Conservation (phyloP, 2,797 vertebrate genomes). For the Pitangus sulphuratus region DNA sequence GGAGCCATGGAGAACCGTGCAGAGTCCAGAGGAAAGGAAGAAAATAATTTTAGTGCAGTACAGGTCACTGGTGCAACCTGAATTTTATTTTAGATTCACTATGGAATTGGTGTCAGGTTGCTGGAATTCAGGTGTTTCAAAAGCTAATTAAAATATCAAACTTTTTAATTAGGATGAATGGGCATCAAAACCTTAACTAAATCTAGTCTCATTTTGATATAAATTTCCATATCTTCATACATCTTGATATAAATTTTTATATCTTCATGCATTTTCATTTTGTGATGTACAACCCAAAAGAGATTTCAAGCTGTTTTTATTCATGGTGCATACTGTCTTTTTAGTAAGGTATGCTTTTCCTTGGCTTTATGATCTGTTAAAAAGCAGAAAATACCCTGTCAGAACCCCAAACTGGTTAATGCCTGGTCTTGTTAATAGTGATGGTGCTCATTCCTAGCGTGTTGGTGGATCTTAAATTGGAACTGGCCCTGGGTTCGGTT, state of each 20-base stretch:
- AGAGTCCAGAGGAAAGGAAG: not conserved
- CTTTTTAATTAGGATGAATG: not conserved
- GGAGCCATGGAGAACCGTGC: not conserved
- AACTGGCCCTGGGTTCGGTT: constrained; percentile 34
- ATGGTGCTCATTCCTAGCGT: constrained; percentile 62
- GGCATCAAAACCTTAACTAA: not conserved
- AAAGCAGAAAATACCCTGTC: not conserved
- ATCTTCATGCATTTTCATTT: not conserved
- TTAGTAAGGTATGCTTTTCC: constrained; percentile 7
- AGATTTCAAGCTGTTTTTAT: not conserved
- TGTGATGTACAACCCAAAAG: not conserved
- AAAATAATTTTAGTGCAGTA: not conserved
- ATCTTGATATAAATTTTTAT: not conserved
- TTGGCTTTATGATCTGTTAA: constrained; percentile 50
- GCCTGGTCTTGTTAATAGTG: not conserved
- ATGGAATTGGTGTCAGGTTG: not conserved
- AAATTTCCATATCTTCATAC: not conserved
- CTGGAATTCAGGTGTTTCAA: not conserved
- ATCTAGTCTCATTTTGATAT: not conserved
- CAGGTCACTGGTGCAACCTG: not conserved
- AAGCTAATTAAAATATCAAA: not conserved
- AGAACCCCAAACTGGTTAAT: not conserved
- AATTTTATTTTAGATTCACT: constrained; percentile 4
- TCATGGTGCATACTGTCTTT: not conserved
- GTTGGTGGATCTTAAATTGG: constrained; percentile 44